Evolutionary conservation across 2,888 invertebrate species (phyloP), one percentile per base, ranked within the genome.

Genomic region (Cantharis flavilabris): DNA sequence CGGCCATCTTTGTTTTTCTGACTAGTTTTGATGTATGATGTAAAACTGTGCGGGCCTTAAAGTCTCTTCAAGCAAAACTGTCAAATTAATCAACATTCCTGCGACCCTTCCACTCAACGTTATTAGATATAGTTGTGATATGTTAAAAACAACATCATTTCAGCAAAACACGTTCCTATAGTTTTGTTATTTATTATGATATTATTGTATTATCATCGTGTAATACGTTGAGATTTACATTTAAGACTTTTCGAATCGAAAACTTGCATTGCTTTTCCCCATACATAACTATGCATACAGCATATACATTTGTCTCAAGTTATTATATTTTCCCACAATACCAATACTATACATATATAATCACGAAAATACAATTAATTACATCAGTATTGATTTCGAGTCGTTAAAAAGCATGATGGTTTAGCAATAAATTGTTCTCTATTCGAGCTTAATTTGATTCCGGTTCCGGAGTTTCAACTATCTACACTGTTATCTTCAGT

Each of bases 71-170:
- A 82, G 84, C 83, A 82, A 84, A 84, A 84, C 86, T 85, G 85
- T 85, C 86, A 85, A 85, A 86, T 86, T 86, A 86, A 86, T 86
- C 86, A 86, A 85, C 85, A 85, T 84, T 84, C 83, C 82, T 82
- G 81, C 81, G 77, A 79, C 81, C 81, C 80, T 83, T 82, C 81
- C 81, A 81, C 83, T 82, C 82, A 80, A 82, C 81, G 83, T 84
- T 85, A 85, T 85, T 84, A 85, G 85, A 84, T 83, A 81, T 83
- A 83, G 83, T 81, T 82, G 82, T 67, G 65, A 67, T 67, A 81
- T 73, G 76, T 76, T 78, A 76, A 78, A 78, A 76, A 78, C 76
- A 70, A 67, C 67, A 75, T 73, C 70, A 49, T 72, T 71, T 70
- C 75, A 73, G 63, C 28, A 78, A 78, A 69, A 78, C 75, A 70